phyloP scores from a whole-genome alignment of 2,797 vertebrate genomes.

The Microcaecilia unicolor region DNA sequence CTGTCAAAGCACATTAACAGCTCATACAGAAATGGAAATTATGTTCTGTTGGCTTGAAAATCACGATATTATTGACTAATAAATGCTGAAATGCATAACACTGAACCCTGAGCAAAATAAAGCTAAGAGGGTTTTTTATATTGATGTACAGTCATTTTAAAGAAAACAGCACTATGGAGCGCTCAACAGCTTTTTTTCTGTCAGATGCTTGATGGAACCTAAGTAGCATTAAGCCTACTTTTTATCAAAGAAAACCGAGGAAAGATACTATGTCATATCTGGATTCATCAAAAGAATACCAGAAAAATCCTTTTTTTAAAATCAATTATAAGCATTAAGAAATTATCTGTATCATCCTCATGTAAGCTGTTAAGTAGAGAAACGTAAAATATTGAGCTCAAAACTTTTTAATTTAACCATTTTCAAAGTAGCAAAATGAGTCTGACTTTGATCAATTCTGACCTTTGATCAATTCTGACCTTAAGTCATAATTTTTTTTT shows the following conservation, averaged over 20 bases:
- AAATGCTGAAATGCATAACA: slow-evolving; percentile 43
- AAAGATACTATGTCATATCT: slow-evolving; percentile 19
- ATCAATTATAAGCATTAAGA: slow-evolving; percentile 1
- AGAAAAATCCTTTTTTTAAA: slow-evolving; percentile 1
- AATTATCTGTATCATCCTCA: background rate
- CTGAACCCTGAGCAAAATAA: slow-evolving; percentile 41
- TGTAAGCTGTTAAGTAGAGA: background rate
- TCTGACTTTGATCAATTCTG: no score
- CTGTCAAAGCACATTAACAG: slow-evolving; percentile 79
- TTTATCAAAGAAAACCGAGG: slow-evolving; percentile 34
- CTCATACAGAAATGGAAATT: slow-evolving; percentile 53
- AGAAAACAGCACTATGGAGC: slow-evolving; percentile 34
- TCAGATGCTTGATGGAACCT: slow-evolving; percentile 47
- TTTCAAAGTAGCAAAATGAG: background rate
- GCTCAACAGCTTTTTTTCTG: slow-evolving; percentile 57
- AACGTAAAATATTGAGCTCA: slow-evolving; percentile 5
- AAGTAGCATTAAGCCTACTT: slow-evolving; percentile 42
- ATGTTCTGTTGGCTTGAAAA: slow-evolving; percentile 54
- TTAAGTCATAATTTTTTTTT: no score
- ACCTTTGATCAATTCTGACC: no score
- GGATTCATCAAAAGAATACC: slow-evolving; percentile 4
- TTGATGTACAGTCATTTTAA: slow-evolving; percentile 39
- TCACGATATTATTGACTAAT: slow-evolving; percentile 53
- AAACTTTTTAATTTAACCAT: slow-evolving; percentile 10
- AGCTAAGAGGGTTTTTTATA: slow-evolving; percentile 29